phyloP scores from a whole-genome alignment of 2,888 invertebrate genomes.

The Lycocerus yunnanus region DNA sequence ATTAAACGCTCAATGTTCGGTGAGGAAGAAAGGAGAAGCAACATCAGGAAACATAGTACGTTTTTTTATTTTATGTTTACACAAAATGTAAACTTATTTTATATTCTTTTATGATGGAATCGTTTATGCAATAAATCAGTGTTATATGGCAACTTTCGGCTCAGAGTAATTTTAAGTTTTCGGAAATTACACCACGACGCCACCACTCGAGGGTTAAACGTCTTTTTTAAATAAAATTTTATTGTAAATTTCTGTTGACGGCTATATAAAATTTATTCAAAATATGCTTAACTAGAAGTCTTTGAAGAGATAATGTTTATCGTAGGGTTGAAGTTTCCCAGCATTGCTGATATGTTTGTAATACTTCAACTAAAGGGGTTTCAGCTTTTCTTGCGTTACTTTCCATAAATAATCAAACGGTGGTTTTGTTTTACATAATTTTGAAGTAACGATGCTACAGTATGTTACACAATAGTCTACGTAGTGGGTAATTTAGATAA shows the following conservation, averaged over 20 bases:
- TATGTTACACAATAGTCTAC: background rate
- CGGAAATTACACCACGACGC: background rate
- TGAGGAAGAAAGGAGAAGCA: conserved; percentile 4
- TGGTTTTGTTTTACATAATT: background rate
- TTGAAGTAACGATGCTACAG: background rate
- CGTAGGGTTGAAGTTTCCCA: background rate
- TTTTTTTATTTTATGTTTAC: background rate
- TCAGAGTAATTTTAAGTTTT: background rate
- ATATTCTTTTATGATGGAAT: background rate
- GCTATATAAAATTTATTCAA: background rate
- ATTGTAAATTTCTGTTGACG: background rate
- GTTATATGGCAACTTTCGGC: background rate
- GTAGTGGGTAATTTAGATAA: background rate
- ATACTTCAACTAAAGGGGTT: background rate
- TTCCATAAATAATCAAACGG: background rate
- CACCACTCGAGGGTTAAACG: background rate
- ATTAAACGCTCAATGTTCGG: conserved; percentile 17
- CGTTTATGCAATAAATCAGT: background rate
- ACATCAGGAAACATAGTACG: background rate
- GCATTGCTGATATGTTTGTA: background rate
- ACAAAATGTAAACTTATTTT: background rate
- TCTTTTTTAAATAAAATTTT: background rate
- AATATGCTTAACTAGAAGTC: background rate
- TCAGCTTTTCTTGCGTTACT: background rate
- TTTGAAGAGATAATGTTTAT: background rate